Percentiles rank a stretch among this genome's conserved stretches.
These are phyloP conservation scores for Archaeoteleia sp. DNA, from an alignment of 2,888 invertebrate species.

Conservation along the genomic window DNA sequence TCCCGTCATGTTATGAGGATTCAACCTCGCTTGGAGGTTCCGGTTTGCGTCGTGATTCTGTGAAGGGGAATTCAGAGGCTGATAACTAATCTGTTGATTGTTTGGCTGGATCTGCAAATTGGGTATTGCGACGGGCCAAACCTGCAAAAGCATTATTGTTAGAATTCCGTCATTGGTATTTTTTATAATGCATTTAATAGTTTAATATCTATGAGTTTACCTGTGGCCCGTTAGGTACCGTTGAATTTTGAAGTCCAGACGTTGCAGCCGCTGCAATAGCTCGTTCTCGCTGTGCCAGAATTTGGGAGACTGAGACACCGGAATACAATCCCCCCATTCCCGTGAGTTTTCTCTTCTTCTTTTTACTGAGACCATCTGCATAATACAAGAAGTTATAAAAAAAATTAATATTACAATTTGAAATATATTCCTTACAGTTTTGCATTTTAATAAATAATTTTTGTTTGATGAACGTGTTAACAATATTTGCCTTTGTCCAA, in stretches of 20 bases:
- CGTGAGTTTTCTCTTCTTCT: slow-evolving; percentile 81
- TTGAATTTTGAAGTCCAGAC: slow-evolving; percentile 61
- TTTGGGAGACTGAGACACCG: slow-evolving; percentile 81
- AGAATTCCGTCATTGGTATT: too few relatives aligned
- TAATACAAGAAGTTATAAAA: slow-evolving; percentile 7
- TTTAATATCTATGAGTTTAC: too few relatives aligned
- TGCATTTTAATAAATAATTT: background rate
- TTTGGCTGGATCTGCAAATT: slow-evolving; percentile 67
- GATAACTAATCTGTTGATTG: slow-evolving; percentile 68
- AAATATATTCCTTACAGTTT: background rate
- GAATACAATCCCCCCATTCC: slow-evolving; percentile 79
- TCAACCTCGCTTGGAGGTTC: slow-evolving; percentile 67
- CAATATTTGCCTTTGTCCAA: slow-evolving; percentile 14
- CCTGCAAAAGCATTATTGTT: slow-evolving; percentile 55
- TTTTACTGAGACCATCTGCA: slow-evolving; percentile 76
- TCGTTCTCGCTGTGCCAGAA: slow-evolving; percentile 80
- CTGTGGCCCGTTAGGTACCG: slow-evolving; percentile 70
- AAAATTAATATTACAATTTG: background rate
- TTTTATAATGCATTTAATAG: too few relatives aligned
- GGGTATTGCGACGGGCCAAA: slow-evolving; percentile 69
- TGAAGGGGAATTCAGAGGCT: slow-evolving; percentile 65
- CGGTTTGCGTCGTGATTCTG: slow-evolving; percentile 64
- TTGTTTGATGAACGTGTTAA: slow-evolving; percentile 1
- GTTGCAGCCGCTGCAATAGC: slow-evolving; percentile 64
- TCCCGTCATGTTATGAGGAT: slow-evolving; percentile 67